phyloP scores from a whole-genome alignment of 1,140 invertebrate genomes.

The Drosophila melanogaster region DNA sequence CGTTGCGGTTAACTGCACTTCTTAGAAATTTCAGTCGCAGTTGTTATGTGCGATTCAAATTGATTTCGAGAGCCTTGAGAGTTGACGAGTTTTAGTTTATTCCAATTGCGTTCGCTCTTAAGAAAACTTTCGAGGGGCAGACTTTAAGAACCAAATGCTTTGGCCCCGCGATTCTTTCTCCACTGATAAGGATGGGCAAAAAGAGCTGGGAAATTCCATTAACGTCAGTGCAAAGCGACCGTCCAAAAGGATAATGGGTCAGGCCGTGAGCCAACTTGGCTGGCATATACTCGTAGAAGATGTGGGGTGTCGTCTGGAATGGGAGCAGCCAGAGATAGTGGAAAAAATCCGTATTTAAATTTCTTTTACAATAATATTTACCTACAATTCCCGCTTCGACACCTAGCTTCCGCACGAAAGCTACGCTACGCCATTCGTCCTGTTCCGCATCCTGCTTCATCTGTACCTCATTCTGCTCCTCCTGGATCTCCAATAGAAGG shows the following conservation, averaged over 20 bases:
- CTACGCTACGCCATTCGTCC: slow-evolving; percentile 20
- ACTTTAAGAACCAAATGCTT: slow-evolving; percentile 38
- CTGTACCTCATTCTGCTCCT: no score
- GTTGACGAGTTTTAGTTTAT: slow-evolving; percentile 51
- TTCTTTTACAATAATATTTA: slow-evolving; percentile 79
- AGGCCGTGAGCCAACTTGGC: slow-evolving; percentile 33
- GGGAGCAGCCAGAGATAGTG: slow-evolving; percentile 48
- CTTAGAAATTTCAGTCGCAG: slow-evolving; percentile 33
- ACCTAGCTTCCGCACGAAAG: slow-evolving; percentile 74
- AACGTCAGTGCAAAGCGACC: slow-evolving; percentile 23
- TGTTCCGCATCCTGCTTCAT: background rate
- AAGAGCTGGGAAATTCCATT: slow-evolving; percentile 55
- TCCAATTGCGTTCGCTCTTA: slow-evolving; percentile 37
- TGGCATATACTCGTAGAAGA: background rate
- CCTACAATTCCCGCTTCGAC: slow-evolving; percentile 75
- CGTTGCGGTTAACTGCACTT: slow-evolving; percentile 46
- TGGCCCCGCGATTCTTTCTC: slow-evolving; percentile 1
- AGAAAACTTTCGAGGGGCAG: slow-evolving; percentile 38
- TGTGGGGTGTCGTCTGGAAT: background rate
- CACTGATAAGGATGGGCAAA: slow-evolving; percentile 21
- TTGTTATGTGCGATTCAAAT: slow-evolving; percentile 54
- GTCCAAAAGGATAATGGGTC: slow-evolving; percentile 38
- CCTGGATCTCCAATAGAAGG: slow-evolving; percentile 3
- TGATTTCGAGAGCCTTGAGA: slow-evolving; percentile 49
- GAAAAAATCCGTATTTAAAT: slow-evolving; percentile 78